A percentile compares a stretch with the other conserved stretches of the same genome.
Conservation (phyloP, 1,140 invertebrate species). For the Zaprionus camerounensis region DNA sequence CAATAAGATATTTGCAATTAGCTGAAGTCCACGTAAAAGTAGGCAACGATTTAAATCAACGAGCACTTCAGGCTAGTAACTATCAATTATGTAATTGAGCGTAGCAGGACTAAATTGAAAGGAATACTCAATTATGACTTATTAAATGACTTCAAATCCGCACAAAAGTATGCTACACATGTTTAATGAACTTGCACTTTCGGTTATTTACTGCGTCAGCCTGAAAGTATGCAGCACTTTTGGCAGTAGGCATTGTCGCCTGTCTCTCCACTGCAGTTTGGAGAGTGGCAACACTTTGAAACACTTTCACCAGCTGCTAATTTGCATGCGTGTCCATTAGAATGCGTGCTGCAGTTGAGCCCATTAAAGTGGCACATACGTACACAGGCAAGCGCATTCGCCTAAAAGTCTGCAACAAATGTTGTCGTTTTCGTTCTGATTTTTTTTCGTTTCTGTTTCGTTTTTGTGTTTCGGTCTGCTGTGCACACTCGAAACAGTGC, state of each 20-base stretch:
- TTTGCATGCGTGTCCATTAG: conserved; percentile 52
- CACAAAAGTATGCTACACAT: background rate
- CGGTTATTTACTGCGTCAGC: background rate
- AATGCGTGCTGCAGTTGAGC: conserved; percentile 23
- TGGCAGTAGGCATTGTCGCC: background rate
- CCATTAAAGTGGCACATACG: conserved; percentile 61
- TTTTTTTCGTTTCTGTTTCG: background rate
- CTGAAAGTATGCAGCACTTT: background rate
- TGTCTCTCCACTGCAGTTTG: too few species aligned
- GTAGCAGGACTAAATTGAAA: too few species aligned
- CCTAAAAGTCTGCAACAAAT: conserved; percentile 75
- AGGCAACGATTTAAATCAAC: background rate
- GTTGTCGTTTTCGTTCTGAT: conserved; percentile 45
- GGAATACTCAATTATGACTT: too few species aligned
- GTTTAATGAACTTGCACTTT: background rate
- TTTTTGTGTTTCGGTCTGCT: conserved; percentile 40
- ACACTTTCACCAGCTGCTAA: conserved; percentile 36
- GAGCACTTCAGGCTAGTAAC: too few species aligned
- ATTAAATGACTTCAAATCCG: background rate
- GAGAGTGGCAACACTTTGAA: background rate
- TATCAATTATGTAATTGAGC: too few species aligned
- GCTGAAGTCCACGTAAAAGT: background rate
- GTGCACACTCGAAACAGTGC: conserved; percentile 50
- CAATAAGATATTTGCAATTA: too few species aligned
- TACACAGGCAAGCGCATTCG: conserved; percentile 7